These are phyloP conservation scores for Labrus mixtus DNA, from an alignment of 2,113 vertebrate species.

Conservation along the genomic window DNA sequence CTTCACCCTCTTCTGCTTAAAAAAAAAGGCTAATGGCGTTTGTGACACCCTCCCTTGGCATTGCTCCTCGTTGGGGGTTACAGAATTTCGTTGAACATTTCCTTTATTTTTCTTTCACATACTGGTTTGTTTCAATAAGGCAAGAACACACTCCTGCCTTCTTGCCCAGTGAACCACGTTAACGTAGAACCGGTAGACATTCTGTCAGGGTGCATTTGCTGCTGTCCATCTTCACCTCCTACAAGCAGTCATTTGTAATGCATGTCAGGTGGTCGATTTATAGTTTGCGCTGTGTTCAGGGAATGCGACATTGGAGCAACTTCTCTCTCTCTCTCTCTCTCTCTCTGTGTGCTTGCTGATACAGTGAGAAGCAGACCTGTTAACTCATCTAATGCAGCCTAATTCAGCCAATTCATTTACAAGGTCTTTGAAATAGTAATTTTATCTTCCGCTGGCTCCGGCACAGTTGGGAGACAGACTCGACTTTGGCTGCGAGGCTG, in stretches of 20 bases:
- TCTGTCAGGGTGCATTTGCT: conserved; percentile 71
- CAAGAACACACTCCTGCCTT: conserved; percentile 31
- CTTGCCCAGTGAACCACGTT: conserved; percentile 49
- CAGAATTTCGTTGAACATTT: conserved; percentile 52
- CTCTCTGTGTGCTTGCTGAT: conserved; percentile 25
- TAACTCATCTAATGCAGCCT: conserved; percentile 64
- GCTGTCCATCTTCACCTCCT: conserved; percentile 75
- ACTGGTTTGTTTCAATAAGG: conserved; percentile 42
- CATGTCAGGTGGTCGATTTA: conserved; percentile 76
- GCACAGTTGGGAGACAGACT: conserved; percentile 43
- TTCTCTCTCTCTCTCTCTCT: conserved; percentile 21
- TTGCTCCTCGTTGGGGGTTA: conserved; percentile 57
- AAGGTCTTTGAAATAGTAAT: conserved; percentile 70
- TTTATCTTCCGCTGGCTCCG: conserved; percentile 65
- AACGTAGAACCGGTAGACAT: conserved; percentile 43
- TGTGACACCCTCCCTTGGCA: conserved; percentile 59
- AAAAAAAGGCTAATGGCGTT: conserved; percentile 51
- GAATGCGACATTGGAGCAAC: conserved; percentile 67
- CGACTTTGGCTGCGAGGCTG: conserved; percentile 63
- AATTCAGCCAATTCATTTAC: conserved; percentile 71
- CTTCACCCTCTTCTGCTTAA: conserved; percentile 54
- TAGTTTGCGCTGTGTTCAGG: conserved; percentile 68
- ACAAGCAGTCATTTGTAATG: conserved; percentile 73
- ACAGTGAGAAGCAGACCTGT: conserved; percentile 52
- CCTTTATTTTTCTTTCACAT: conserved; percentile 31